Evolutionary conservation across 2,797 vertebrate genomes (phyloP).

Genomic region (Fratercula arctica): DNA sequence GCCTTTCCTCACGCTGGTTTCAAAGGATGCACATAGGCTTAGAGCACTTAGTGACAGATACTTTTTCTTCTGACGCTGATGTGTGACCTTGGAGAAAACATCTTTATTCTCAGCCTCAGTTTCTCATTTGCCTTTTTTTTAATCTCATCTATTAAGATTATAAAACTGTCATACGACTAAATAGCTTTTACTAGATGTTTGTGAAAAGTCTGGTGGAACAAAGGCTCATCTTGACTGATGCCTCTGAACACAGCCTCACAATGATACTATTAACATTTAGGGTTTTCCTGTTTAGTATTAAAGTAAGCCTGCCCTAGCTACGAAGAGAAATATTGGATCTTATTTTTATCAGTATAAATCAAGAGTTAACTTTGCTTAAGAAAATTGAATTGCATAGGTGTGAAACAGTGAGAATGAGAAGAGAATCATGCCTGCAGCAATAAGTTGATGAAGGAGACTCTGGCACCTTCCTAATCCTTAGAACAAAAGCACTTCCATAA

Average conservation of each 20-base stretch:
- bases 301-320: neutral
- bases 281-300: neutral
- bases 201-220: neutral
- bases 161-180: neutral
- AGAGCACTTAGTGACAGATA: neutral
- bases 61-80: neutral
- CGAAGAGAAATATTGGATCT: neutral
- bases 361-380: neutral
- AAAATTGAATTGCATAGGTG: slow-evolving; percentile 15
- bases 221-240: neutral
- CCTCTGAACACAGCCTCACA: neutral
- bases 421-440: neutral
- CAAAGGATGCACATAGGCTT: neutral
- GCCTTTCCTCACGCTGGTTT: neutral
- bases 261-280: neutral
- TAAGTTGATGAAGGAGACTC: slow-evolving; percentile 20
- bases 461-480: slow-evolving; percentile 28
- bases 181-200: neutral
- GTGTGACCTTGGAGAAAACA: neutral
- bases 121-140: neutral
- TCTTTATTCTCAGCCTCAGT: neutral
- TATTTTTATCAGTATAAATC: slow-evolving; percentile 12
- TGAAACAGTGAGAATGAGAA: slow-evolving; percentile 13
- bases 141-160: neutral
- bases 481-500: slow-evolving; percentile 26